phyloP scores from a whole-genome alignment of 2,888 invertebrate species.

The Colostygia pectinataria region DNA sequence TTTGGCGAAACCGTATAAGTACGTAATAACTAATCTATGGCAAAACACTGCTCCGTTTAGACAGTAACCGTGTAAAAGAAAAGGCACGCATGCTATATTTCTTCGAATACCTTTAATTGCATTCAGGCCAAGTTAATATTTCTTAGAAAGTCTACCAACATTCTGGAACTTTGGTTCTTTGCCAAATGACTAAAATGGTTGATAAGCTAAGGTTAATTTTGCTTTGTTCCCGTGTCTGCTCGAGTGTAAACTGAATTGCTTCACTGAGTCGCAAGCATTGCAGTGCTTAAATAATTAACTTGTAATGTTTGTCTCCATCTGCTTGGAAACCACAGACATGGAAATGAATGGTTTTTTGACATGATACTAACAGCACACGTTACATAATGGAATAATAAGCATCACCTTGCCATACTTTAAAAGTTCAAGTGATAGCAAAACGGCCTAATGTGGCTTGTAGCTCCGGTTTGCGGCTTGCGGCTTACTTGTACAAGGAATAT shows the following conservation, averaged over 20 bases:
- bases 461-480: no score
- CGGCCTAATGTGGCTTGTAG: no score
- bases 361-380: no score
- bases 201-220: constrained; percentile 68
- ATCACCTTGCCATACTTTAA: no score
- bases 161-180: constrained; percentile 50
- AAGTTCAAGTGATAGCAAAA: no score
- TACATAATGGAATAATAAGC: no score
- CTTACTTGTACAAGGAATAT: no score
- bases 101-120: constrained; percentile 28
- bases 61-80: no score
- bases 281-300: background rate
- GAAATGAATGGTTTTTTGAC: no score
- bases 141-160: constrained; percentile 41
- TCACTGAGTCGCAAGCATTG: constrained; percentile 20
- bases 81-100: background rate
- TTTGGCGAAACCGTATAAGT: no score
- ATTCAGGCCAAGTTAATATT: constrained; percentile 48
- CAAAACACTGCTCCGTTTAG: no score
- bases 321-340: no score
- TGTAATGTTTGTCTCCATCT: background rate
- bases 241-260: constrained; percentile 29
- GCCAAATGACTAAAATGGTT: constrained; percentile 68
- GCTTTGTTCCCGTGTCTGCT: constrained; percentile 48
- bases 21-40: background rate